A percentile compares a stretch with the other conserved stretches of the same genome.
Evolutionary conservation across 2,113 vertebrate genomes (phyloP).

Genomic region (Lepus americanus): DNA sequence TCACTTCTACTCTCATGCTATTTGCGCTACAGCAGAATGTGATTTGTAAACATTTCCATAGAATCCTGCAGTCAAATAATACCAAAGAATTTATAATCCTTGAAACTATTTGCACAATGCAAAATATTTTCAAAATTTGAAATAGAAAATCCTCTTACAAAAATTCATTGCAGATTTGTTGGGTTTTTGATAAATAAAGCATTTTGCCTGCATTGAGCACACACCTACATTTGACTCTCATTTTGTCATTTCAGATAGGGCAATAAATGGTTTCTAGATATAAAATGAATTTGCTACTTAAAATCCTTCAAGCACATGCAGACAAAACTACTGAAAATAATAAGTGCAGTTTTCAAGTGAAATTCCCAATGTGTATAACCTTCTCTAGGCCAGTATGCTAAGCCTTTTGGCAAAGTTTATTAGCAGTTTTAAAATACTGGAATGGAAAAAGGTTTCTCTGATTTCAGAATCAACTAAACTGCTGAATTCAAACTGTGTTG

Average conservation of each 20-base stretch:
- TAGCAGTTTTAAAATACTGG: slow-evolving; percentile 55
- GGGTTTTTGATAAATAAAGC: slow-evolving; percentile 17
- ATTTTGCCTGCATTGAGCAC: slow-evolving; percentile 24
- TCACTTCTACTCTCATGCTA: not conserved
- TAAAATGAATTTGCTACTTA: slow-evolving; percentile 59
- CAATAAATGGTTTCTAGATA: not conserved
- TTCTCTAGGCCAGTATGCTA: slow-evolving; percentile 40
- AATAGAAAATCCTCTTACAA: slow-evolving; percentile 1
- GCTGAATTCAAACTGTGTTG: slow-evolving; percentile 34
- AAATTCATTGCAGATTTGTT: not conserved
- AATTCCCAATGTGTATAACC: slow-evolving; percentile 45
- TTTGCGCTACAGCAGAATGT: not conserved
- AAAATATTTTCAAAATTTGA: slow-evolving; percentile 38
- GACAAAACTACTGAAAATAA: slow-evolving; percentile 55
- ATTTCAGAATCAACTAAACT: slow-evolving; percentile 46
- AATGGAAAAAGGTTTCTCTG: not conserved
- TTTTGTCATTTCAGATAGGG: not conserved
- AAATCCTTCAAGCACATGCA: slow-evolving; percentile 52
- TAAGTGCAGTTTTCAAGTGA: slow-evolving; percentile 34
- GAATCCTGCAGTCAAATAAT: not conserved
- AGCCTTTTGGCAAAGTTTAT: slow-evolving; percentile 63
- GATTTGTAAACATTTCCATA: not conserved
- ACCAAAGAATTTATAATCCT: slow-evolving; percentile 19
- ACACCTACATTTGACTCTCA: not conserved
- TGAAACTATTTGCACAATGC: not conserved